These are phyloP conservation scores for Phenganax marumi DNA, from an alignment of 92 coral and sea anemone genomes.

Conservation along the genomic window DNA sequence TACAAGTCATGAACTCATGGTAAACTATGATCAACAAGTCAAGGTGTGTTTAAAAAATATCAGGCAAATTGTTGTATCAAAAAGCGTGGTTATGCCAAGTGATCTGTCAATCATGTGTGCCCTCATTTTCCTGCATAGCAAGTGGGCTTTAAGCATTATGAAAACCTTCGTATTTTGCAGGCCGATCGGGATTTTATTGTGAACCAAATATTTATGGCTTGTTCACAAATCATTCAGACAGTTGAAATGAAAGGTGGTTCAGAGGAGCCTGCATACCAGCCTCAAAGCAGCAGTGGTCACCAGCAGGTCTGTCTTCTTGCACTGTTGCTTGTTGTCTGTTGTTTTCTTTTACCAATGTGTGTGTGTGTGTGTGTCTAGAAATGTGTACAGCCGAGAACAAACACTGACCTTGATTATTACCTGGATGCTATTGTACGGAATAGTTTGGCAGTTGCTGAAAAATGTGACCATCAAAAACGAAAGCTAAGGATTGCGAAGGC, in stretches of 20 bases:
- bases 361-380: slow-evolving; percentile 25
- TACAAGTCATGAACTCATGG: slow-evolving; percentile 75
- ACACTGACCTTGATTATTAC: slow-evolving; percentile 81
- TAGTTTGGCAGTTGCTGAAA: slow-evolving; percentile 94
- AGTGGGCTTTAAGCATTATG: background rate
- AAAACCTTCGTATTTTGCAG: slow-evolving; percentile 37
- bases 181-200: slow-evolving; percentile 87
- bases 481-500: slow-evolving; percentile 75
- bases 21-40: slow-evolving; percentile 65
- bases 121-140: background rate
- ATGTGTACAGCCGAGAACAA: slow-evolving; percentile 55
- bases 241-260: slow-evolving; percentile 72
- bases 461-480: slow-evolving; percentile 61
- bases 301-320: slow-evolving; percentile 8
- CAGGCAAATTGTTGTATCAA: background rate
- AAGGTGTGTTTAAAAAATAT: slow-evolving; percentile 52
- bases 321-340: background rate
- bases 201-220: slow-evolving; percentile 89
- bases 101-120: no score
- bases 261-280: slow-evolving; percentile 59
- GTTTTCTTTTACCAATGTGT: no score
- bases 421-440: slow-evolving; percentile 90
- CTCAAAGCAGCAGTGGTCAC: slow-evolving; percentile 71
- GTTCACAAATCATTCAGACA: slow-evolving; percentile 83
- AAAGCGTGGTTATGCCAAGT: no score